Percentiles rank a stretch among this genome's conserved stretches.
These are phyloP conservation scores for Morpho deidamia DNA, from an alignment of 2,888 invertebrate genomes.

Conservation along the genomic window DNA sequence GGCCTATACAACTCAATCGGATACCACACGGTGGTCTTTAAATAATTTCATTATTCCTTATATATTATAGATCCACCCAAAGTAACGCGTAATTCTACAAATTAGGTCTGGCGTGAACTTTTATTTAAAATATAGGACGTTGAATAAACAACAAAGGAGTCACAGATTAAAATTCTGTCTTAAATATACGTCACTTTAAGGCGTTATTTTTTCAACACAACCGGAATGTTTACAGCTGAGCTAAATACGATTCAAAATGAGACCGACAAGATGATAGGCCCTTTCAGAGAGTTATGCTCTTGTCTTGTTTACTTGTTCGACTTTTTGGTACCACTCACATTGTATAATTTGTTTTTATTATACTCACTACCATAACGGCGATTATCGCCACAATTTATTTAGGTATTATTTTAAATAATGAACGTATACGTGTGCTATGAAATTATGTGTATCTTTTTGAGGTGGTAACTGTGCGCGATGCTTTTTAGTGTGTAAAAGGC, in stretches of 20 bases:
- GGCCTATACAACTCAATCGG: no score
- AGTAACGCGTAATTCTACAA: no score
- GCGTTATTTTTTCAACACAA: neutral
- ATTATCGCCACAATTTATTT: constrained; percentile 5
- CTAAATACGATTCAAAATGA: constrained; percentile 3
- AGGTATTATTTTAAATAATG: constrained; percentile 9
- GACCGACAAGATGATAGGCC: constrained; percentile 8
- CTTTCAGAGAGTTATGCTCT: constrained; percentile 11
- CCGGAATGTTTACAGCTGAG: neutral
- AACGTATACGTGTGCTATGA: neutral
- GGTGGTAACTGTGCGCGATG: no score
- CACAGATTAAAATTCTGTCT: no score
- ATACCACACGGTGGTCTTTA: no score
- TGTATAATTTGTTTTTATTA: constrained; percentile 13
- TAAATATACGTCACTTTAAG: no score
- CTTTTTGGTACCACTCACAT: constrained; percentile 6
- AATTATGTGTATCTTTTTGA: neutral
- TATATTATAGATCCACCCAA: no score
- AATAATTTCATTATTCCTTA: no score
- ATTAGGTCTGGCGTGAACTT: no score
- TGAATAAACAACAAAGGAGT: no score
- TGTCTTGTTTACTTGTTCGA: constrained; percentile 10
- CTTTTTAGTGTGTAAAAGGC: no score
- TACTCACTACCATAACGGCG: constrained; percentile 5
- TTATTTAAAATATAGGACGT: no score